Conservation (phyloP, 2,888 invertebrate genomes). For the Drosophila nr. fundita region DNA sequence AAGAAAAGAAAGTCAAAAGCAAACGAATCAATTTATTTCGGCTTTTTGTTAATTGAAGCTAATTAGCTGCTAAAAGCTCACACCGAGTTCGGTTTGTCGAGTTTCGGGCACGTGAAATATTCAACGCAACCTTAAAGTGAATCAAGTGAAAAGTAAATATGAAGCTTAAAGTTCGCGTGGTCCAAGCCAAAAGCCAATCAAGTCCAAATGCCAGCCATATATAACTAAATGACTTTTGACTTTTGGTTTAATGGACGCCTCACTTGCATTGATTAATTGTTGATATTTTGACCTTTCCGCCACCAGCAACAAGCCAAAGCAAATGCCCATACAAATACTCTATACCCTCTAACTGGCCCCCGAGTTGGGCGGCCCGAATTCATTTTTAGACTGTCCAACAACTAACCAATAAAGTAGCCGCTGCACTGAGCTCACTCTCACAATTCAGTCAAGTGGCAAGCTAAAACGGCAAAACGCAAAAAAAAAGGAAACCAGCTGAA, state of each 20-base stretch:
- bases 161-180: slow-evolving; percentile 21
- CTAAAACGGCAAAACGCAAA: slow-evolving; percentile 7
- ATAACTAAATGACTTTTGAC: slow-evolving; percentile 23
- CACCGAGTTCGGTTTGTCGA: not conserved
- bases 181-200: slow-evolving; percentile 14
- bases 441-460: slow-evolving; percentile 79
- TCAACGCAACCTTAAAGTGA: slow-evolving; percentile 31
- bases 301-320: slow-evolving; percentile 32
- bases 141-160: slow-evolving; percentile 17
- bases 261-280: slow-evolving; percentile 61
- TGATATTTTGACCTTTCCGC: slow-evolving; percentile 60
- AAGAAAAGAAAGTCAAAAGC: slow-evolving; percentile 2
- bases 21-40: slow-evolving; percentile 30
- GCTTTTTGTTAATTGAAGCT: slow-evolving; percentile 42
- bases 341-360: slow-evolving; percentile 11
- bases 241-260: slow-evolving; percentile 31
- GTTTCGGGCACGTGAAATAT: slow-evolving; percentile 29
- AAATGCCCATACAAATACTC: slow-evolving; percentile 18
- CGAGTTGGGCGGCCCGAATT: slow-evolving; percentile 40
- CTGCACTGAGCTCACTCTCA: slow-evolving; percentile 49
- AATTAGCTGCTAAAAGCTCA: slow-evolving; percentile 29
- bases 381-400: slow-evolving; percentile 36
- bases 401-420: slow-evolving; percentile 28
- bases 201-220: not conserved
- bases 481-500: slow-evolving; percentile 59